Base-by-base conservation (phyloP, 2,113 vertebrate genomes). In the Erinaceus europaeus region DNA sequence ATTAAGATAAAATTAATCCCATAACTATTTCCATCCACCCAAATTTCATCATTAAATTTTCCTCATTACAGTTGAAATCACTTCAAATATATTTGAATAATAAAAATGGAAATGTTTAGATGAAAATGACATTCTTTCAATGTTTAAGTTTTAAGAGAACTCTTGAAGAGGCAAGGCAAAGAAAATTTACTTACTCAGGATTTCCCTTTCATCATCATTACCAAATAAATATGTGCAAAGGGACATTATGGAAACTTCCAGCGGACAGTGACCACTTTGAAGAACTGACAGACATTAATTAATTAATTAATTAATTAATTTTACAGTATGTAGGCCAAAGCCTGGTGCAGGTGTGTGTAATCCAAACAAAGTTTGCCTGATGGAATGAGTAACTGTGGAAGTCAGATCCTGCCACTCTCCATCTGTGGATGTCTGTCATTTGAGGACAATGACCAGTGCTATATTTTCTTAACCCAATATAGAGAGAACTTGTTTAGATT, bases 401-500 rank as follows among this genome's bases (percentile, higher is more conserved):
- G 44, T 82, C 57, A 15, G 17, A 61, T 14, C 6, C 50, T 83
- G 34, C 42, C 38, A 40, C 8, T 14, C 83, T 84, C 77, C 80
- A 94, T 92, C 78, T 95, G 73, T 94, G 88, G 32, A 57, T 91
- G 91, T 83, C 93, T 86, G 81, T 95, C 88, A 94, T 69, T 67
- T 93, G 75, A 46, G 87, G 95, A 94, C 94, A 95, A 92, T 73
- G 32, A 90, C 62, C 78, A 48, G 75, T 57, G 23, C 67, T 80
- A 3, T 89, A 83, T 80, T 94, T 86, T 90, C 90, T 87, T 95
- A 94, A 89, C 72, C 73, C 91, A 90, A 57, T 85, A 94, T 84
- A 84, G 93, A 88, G 90, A 92, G 90, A 85, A 86, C 42, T 67
- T 94, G 90, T 93, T 93, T 95, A 48, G 92, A 93, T 92, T 95